Evolutionary conservation across 2,888 invertebrate species (phyloP).

Genomic region (Mesopsocus fuscifrons): DNA sequence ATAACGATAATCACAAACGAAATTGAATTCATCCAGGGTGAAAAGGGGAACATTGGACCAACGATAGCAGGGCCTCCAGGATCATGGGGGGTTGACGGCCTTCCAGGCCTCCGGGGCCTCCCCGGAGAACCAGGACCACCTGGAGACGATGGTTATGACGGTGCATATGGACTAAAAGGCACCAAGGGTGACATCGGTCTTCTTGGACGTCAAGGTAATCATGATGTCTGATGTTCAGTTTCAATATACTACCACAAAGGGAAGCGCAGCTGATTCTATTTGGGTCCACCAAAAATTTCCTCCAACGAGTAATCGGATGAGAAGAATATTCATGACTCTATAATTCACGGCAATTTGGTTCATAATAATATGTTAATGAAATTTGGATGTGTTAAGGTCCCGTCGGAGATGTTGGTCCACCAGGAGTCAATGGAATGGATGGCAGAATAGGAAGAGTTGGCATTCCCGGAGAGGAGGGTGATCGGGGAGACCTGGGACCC

Average conservation of each 20-base stretch:
- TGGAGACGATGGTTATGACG: constrained; percentile 43
- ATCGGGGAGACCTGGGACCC: constrained; percentile 27
- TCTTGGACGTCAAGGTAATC: constrained; percentile 23
- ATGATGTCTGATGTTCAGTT: background rate
- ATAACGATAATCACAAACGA: too few relatives aligned
- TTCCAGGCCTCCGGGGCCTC: constrained; percentile 40
- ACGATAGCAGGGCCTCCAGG: constrained; percentile 40
- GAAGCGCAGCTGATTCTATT: too few relatives aligned
- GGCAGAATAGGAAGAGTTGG: too few relatives aligned
- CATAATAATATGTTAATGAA: too few relatives aligned
- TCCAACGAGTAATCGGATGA: too few relatives aligned
- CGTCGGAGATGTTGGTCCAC: constrained; percentile 26
- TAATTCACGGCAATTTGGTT: too few relatives aligned
- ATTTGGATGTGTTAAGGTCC: background rate
- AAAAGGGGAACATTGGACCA: constrained; percentile 29
- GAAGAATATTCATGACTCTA: too few relatives aligned
- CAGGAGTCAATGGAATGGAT: too few relatives aligned
- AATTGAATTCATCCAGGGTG: too few relatives aligned
- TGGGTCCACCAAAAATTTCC: too few relatives aligned
- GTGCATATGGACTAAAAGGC: constrained; percentile 30
- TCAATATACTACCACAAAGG: too few relatives aligned
- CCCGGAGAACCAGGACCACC: constrained; percentile 43
- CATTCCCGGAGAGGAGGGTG: too few relatives aligned
- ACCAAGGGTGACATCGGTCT: constrained; percentile 28
- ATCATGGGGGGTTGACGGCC: constrained; percentile 35